Conservation (phyloP, 2,797 vertebrate species). For the Lacerta viridis region DNA sequence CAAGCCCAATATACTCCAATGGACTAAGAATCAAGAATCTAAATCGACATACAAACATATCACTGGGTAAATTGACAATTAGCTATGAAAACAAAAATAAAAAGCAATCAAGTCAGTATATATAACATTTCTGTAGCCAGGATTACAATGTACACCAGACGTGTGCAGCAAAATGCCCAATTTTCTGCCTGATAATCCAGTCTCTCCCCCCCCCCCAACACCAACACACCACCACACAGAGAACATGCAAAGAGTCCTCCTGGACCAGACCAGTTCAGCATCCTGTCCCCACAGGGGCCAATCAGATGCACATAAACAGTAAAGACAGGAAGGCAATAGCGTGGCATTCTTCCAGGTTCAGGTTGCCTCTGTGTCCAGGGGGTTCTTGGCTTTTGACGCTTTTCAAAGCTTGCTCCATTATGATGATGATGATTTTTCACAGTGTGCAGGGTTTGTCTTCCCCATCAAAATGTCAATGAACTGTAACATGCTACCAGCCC, state of each 20-base stretch:
- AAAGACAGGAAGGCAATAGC: background rate
- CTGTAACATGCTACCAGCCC: fast-evolving
- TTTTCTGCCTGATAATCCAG: background rate
- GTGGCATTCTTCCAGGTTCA: constrained; percentile 15
- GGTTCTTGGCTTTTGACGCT: background rate
- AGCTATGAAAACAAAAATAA: background rate
- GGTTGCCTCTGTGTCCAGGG: constrained; percentile 16
- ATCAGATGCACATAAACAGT: too few relatives aligned
- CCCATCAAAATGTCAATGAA: constrained; percentile 55
- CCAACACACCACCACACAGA: too few relatives aligned
- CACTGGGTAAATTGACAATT: background rate
- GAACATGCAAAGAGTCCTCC: too few relatives aligned
- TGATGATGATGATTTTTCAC: background rate
- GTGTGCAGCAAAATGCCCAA: background rate
- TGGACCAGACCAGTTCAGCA: too few relatives aligned
- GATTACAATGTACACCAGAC: constrained; percentile 54
- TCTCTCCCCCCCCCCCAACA: too few relatives aligned
- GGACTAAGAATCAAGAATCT: background rate
- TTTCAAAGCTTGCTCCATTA: constrained; percentile 39
- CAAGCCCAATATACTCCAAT: constrained; percentile 61
- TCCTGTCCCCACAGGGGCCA: too few relatives aligned
- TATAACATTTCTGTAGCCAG: background rate
- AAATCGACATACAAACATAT: constrained; percentile 4
- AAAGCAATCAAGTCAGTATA: background rate
- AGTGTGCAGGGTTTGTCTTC: constrained; percentile 26